Conservation (phyloP, 2,888 invertebrate species). For the Gandaritis pyraliata region DNA sequence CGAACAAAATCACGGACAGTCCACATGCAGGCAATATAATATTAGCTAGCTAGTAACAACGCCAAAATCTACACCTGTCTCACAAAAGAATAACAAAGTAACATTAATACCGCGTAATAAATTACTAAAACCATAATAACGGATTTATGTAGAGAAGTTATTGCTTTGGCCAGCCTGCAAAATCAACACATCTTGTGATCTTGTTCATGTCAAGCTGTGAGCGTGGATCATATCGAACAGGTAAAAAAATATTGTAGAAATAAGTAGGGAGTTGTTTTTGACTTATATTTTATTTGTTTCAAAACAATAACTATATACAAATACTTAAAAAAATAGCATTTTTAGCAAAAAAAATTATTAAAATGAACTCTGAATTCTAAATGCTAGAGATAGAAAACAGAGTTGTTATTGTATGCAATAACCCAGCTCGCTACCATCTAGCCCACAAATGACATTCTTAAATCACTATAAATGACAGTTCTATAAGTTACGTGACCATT, state of each 20-base stretch:
- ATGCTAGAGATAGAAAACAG: no score
- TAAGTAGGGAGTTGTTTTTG: neutral
- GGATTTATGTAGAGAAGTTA: conserved; percentile 53
- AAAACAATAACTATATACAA: no score
- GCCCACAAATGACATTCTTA: no score
- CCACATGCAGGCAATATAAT: neutral
- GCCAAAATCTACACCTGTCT: conserved; percentile 1
- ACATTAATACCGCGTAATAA: conserved; percentile 42
- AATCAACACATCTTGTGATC: conserved; percentile 57
- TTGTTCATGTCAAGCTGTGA: conserved; percentile 58
- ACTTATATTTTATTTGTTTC: no score
- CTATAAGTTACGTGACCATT: no score
- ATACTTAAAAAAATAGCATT: no score
- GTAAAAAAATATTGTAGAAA: conserved; percentile 64
- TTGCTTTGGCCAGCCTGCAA: conserved; percentile 53
- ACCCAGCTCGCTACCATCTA: no score
- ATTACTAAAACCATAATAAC: conserved; percentile 52
- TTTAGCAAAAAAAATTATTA: no score
- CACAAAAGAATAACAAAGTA: conserved; percentile 35
- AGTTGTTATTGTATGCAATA: no score
- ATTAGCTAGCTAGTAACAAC: neutral
- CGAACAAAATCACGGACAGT: no score
- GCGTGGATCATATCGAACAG: conserved; percentile 56
- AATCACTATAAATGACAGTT: no score
- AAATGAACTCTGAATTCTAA: no score